A percentile compares a stretch with the other conserved stretches of the same genome.
Conservation (phyloP, 2,888 invertebrate genomes). For the Cantharis rufa region DNA sequence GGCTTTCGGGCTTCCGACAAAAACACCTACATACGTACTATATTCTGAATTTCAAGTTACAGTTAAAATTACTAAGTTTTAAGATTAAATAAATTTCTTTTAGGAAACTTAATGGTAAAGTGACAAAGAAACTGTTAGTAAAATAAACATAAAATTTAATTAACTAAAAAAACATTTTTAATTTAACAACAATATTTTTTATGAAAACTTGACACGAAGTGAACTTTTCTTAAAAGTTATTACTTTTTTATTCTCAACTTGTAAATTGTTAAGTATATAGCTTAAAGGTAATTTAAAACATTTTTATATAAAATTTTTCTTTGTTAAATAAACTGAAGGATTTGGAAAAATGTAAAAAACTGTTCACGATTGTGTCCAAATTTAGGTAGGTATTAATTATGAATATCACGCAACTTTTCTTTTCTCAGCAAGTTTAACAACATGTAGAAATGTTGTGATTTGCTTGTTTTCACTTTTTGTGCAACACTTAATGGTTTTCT, state of each 20-base stretch:
- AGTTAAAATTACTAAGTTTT: neutral
- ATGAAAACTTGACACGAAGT: neutral
- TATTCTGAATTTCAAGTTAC: no score
- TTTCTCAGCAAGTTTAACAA: neutral
- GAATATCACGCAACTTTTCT: neutral
- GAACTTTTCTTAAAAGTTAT: neutral
- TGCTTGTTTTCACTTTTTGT: conserved; percentile 4
- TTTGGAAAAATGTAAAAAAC: neutral
- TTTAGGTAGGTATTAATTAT: neutral
- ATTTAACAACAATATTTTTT: neutral
- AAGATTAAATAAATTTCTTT: neutral
- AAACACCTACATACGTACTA: no score
- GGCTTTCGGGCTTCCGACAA: no score
- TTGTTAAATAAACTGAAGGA: neutral
- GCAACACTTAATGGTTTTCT: conserved; percentile 3
- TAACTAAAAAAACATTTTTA: neutral
- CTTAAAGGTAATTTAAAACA: neutral
- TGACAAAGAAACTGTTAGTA: neutral
- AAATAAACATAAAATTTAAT: neutral
- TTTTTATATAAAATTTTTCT: neutral
- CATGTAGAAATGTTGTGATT: neutral
- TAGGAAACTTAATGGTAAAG: neutral
- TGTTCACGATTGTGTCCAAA: neutral
- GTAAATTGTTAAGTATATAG: neutral
- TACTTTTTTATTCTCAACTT: neutral